These are phyloP conservation scores for Lutjanus argentimaculatus DNA, from an alignment of 2,797 vertebrate species.

Conservation along the genomic window DNA sequence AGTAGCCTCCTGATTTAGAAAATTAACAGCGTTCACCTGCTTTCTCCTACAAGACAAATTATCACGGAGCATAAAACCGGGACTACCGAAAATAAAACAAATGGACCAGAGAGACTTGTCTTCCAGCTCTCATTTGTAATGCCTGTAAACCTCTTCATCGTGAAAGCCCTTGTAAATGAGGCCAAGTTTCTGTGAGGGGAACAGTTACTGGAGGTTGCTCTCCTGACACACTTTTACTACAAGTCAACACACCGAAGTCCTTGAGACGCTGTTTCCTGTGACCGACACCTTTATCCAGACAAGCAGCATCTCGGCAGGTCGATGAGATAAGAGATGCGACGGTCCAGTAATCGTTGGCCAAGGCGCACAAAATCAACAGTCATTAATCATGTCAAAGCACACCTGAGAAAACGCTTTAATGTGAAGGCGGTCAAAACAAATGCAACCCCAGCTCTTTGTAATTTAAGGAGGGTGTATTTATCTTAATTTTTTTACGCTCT, in stretches of 20 bases:
- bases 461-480: slow-evolving; percentile 11
- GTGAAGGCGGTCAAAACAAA: slow-evolving; percentile 12
- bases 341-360: slow-evolving; percentile 22
- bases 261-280: slow-evolving; percentile 41
- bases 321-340: slow-evolving; percentile 45
- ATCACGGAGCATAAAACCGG: slow-evolving; percentile 38
- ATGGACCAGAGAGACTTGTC: slow-evolving; percentile 35
- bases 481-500: slow-evolving; percentile 4
- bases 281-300: slow-evolving; percentile 26
- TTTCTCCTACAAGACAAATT: slow-evolving; percentile 5
- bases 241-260: slow-evolving; percentile 50
- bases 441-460: background rate
- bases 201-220: slow-evolving; percentile 42
- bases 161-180: slow-evolving; percentile 48
- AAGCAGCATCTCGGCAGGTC: slow-evolving; percentile 3
- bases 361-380: slow-evolving; percentile 12
- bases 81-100: slow-evolving; percentile 52
- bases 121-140: slow-evolving; percentile 48
- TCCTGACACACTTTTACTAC: slow-evolving; percentile 49
- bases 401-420: slow-evolving; percentile 5
- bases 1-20: background rate
- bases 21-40: background rate
- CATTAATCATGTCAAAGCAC: slow-evolving; percentile 36
- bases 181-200: slow-evolving; percentile 40
- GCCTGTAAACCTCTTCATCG: slow-evolving; percentile 37